Conservation (phyloP, 2,888 invertebrate genomes). For the Apotomis capreana region DNA sequence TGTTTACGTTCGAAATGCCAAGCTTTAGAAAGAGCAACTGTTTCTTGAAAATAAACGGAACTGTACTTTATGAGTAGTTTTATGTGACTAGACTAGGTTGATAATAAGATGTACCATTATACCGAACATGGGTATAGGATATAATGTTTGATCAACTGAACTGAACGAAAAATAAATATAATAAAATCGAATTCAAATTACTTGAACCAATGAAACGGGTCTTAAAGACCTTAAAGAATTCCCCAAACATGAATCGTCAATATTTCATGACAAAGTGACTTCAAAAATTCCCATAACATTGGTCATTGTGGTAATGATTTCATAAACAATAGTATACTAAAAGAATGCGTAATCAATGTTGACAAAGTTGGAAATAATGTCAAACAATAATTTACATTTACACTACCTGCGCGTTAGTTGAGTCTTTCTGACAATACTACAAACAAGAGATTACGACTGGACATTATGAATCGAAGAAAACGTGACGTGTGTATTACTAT, state of each 20-base stretch:
- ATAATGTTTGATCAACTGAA: no score
- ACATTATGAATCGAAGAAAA: no score
- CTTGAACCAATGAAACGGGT: no score
- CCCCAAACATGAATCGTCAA: neutral
- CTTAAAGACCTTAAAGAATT: neutral
- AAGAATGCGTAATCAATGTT: slow-evolving; percentile 14
- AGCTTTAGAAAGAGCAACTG: slow-evolving; percentile 10
- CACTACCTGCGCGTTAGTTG: neutral
- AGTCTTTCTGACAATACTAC: neutral
- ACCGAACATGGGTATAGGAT: no score
- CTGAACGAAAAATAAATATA: no score
- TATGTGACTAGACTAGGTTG: no score
- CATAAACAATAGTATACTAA: neutral
- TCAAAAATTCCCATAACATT: slow-evolving; percentile 18
- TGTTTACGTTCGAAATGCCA: slow-evolving; percentile 17
- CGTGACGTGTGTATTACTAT: no score
- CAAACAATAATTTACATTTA: slow-evolving; percentile 42
- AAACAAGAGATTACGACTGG: no score
- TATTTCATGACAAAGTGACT: neutral
- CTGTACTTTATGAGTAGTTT: slow-evolving; percentile 15
- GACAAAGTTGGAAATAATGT: slow-evolving; percentile 35
- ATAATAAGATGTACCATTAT: no score
- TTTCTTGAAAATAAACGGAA: slow-evolving; percentile 44
- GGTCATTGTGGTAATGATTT: slow-evolving; percentile 18
- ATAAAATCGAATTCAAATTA: no score